phyloP scores from a whole-genome alignment of 2,797 vertebrate genomes.

The Melanotaenia trifasciata region DNA sequence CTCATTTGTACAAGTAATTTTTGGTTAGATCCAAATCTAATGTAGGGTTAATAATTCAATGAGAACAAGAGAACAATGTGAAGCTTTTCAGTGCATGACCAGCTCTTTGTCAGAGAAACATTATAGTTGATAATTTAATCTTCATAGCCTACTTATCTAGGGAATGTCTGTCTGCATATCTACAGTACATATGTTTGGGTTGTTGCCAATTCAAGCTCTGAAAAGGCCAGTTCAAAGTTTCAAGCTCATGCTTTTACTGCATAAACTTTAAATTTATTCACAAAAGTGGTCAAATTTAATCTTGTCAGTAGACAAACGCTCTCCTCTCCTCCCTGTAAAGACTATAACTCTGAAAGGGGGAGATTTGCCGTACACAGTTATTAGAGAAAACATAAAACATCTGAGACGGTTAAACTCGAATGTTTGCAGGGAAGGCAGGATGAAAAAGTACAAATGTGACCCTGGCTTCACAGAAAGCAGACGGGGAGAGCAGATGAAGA shows the following conservation, averaged over 20 bases:
- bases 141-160: background rate
- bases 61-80: no score
- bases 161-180: conserved; percentile 13
- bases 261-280: background rate
- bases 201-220: conserved; percentile 3
- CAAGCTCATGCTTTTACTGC: conserved; percentile 14
- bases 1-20: background rate
- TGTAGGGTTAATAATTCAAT: background rate
- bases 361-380: conserved; percentile 30
- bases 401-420: conserved; percentile 38
- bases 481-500: conserved; percentile 25
- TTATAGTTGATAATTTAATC: background rate
- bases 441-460: conserved; percentile 15
- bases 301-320: conserved; percentile 4
- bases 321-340: background rate
- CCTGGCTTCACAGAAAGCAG: conserved; percentile 10
- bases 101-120: conserved; percentile 3
- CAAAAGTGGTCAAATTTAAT: conserved; percentile 10
- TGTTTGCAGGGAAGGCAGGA: conserved; percentile 23
- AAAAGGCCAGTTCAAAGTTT: background rate
- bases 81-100: background rate
- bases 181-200: conserved; percentile 13
- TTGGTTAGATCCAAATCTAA: background rate
- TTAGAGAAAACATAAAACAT: conserved; percentile 40
- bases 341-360: background rate